phyloP scores from a whole-genome alignment of 2,113 vertebrate genomes.

The Spea multiplicata region DNA sequence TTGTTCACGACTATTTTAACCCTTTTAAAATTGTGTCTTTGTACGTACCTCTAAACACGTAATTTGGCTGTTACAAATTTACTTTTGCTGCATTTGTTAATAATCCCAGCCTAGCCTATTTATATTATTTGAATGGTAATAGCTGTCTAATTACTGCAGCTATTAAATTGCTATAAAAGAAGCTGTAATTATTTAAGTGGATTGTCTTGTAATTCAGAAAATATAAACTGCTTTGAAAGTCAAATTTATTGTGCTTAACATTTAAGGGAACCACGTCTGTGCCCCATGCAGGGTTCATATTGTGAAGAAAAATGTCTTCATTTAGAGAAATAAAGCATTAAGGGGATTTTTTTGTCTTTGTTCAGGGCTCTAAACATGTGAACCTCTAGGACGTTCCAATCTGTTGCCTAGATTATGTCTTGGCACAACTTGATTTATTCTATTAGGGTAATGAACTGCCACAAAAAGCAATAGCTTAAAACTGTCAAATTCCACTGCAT shows the following conservation, averaged over 20 bases:
- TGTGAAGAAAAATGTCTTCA: slow-evolving; percentile 14
- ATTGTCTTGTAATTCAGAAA: slow-evolving; percentile 14
- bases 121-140: no score
- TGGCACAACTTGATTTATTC: slow-evolving; percentile 31
- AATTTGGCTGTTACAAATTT: no score
- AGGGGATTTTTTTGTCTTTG: slow-evolving; percentile 3
- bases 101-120: no score
- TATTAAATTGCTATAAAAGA: no score
- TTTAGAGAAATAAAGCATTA: slow-evolving; percentile 11
- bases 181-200: background rate
- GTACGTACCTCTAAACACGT: no score
- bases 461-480: no score
- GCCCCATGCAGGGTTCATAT: background rate
- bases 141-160: no score
- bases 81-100: no score
- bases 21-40: no score
- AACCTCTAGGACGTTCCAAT: slow-evolving; percentile 21
- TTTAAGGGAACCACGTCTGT: slow-evolving; percentile 1
- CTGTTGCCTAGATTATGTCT: slow-evolving; percentile 24
- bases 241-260: slow-evolving; percentile 8
- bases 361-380: background rate
- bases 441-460: slow-evolving; percentile 26
- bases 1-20: no score
- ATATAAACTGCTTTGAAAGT: background rate
- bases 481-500: no score